Percentiles rank a stretch among this genome's conserved stretches.
Evolutionary conservation across 2,113 vertebrate genomes (phyloP).

Genomic region (Acrocephalus kingi): DNA sequence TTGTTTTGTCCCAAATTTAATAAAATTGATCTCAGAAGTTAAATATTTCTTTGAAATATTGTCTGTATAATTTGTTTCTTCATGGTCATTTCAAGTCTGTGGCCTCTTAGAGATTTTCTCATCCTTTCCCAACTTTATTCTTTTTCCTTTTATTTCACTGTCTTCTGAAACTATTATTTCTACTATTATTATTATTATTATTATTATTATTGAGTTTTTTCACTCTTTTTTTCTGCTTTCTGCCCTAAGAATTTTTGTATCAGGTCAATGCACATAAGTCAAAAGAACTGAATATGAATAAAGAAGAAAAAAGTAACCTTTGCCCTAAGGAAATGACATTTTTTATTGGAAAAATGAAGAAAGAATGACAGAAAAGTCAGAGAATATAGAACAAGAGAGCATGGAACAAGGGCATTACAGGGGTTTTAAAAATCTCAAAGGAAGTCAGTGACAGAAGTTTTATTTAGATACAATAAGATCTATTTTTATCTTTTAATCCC

Average conservation of each 20-base stretch:
- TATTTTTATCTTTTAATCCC: background rate
- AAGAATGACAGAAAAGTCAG: background rate
- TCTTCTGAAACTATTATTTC: background rate
- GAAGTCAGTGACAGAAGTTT: background rate
- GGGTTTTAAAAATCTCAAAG: background rate
- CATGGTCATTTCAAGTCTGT: background rate
- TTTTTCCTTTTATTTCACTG: background rate
- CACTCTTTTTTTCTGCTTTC: background rate
- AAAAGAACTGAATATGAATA: background rate
- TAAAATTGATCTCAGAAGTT: background rate
- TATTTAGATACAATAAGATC: background rate
- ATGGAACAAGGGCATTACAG: background rate
- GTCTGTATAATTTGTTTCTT: background rate
- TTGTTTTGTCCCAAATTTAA: background rate
- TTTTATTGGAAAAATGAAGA: background rate
- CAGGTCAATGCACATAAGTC: background rate
- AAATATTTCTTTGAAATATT: background rate
- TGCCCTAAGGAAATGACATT: background rate
- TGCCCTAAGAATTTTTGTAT: background rate
- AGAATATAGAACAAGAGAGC: background rate
- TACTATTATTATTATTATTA: background rate
- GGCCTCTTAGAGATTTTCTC: background rate
- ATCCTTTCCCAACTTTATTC: background rate
- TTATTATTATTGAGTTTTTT: too few species aligned
- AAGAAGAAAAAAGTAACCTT: background rate